These are phyloP conservation scores for Agrotis ipsilon DNA, from an alignment of 2,888 invertebrate species.

Conservation along the genomic window DNA sequence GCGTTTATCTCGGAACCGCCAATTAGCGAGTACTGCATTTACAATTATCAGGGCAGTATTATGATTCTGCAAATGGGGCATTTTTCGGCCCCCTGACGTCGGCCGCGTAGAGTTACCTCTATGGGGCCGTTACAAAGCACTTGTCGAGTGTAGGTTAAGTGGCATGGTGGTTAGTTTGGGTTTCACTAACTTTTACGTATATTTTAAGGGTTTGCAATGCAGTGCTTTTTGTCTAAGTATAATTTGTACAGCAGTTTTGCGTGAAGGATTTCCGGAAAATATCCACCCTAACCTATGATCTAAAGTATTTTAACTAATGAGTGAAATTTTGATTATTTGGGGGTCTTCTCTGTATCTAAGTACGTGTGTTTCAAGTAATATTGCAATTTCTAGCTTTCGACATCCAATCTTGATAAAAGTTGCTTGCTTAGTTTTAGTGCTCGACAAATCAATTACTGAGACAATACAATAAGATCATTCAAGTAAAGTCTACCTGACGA, in stretches of 20 bases:
- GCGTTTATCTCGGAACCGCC: too few species aligned
- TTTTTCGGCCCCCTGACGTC: too few species aligned
- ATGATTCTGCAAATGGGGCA: too few species aligned
- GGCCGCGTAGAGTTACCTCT: background rate
- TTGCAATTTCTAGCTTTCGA: background rate
- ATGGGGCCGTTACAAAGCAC: too few species aligned
- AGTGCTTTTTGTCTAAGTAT: too few species aligned
- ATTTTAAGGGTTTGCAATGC: background rate
- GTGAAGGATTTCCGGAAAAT: background rate
- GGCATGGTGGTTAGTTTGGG: background rate
- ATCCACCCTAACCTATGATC: background rate
- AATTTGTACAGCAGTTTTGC: too few species aligned
- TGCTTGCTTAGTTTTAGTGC: background rate
- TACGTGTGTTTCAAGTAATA: background rate
- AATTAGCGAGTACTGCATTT: too few species aligned
- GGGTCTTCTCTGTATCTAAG: background rate
- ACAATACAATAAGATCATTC: too few species aligned
- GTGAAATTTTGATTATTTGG: background rate
- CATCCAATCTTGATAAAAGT: background rate
- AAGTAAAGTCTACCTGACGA: too few species aligned
- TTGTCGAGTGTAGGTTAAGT: background rate
- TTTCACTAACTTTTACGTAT: background rate
- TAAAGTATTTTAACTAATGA: background rate
- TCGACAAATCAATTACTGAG: background rate
- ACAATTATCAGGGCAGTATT: too few species aligned